Base-by-base conservation (phyloP, 1,140 invertebrate genomes). In the Rhynchophorus ferrugineus region DNA sequence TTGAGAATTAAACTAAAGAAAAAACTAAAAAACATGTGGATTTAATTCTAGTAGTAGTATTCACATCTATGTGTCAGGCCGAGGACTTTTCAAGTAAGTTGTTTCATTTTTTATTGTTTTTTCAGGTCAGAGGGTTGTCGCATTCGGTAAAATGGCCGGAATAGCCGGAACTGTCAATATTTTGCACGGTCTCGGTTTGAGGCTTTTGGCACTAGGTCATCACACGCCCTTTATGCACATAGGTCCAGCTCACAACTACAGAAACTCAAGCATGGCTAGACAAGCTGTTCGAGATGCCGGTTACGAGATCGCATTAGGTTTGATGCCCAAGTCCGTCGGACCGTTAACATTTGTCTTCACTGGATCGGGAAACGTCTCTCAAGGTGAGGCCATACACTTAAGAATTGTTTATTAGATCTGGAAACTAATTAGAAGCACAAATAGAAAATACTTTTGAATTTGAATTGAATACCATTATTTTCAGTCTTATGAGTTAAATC, bases 171-270 rank as follows among this genome's bases (percentile, higher is more conserved):
- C 97, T 86, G 90, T 99, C 19, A 98, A 99, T 66, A 98, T 99
- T 58, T 74, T 99, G 1, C 95, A 99, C 66, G 96, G 97, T 2
- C 71, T 99, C 8, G 96, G 96, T 2, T 74, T 99, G 1, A 74
- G 97, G 36, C 75, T 99, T 0, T 69, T 99, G 22, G 97, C 96
- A 0, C 68, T 99, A 2, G 97, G 96, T 1, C 95, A 99, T 72
- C 95, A 99, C 65, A 99, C 97, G 0, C 96, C 96, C 0, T 98
- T 99, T 66, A 97, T 99, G 95, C 93, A 99, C 66, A 92, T 99
- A 56, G 96, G 95, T 5, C 54, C 50, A 2, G 54, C 54, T 2
- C 97, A 99, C 64, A 99, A 99, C 70, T 99, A 99, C 73, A 77
- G 94, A 16, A 95, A 94, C 69, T 95, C 91, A 0, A 93, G 93